Percentiles rank a stretch among this genome's conserved stretches.
Conservation (phyloP, 2,797 vertebrate genomes). For the Sebastolobus alascanus region DNA sequence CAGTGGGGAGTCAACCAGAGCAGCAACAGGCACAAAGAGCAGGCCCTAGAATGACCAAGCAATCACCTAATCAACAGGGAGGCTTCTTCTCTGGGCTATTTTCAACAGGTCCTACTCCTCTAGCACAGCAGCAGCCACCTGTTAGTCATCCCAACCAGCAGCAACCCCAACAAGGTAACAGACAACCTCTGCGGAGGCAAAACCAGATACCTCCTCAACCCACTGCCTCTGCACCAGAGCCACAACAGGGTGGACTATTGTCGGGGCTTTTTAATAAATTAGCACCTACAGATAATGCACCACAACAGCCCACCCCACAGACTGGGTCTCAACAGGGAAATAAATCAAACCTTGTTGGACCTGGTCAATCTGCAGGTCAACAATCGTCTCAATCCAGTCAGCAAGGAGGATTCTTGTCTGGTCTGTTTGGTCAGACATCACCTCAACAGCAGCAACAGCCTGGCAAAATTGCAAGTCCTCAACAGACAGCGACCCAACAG, state of each 20-base stretch:
- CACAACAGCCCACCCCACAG: constrained; percentile 66
- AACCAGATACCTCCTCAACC: constrained; percentile 78
- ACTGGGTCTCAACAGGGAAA: constrained; percentile 59
- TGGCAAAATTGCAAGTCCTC: constrained; percentile 50
- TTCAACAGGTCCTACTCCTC: constrained; percentile 64
- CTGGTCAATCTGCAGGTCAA: constrained; percentile 60
- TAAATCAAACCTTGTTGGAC: constrained; percentile 52
- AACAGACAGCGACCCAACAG: constrained; percentile 64
- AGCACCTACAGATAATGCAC: constrained; percentile 82
- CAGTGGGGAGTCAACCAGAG: constrained; percentile 56
- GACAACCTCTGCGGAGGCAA: constrained; percentile 83
- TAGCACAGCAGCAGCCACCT: constrained; percentile 62
- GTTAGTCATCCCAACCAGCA: constrained; percentile 63
- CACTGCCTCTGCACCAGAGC: constrained; percentile 69
- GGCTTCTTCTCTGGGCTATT: constrained; percentile 84
- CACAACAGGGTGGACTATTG: constrained; percentile 84
- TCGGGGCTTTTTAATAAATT: constrained; percentile 88
- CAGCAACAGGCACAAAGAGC: constrained; percentile 62
- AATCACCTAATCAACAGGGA: constrained; percentile 77
- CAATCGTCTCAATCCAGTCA: constrained; percentile 71
- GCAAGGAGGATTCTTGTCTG: constrained; percentile 84
- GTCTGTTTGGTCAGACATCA: constrained; percentile 79
- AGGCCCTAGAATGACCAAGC: constrained; percentile 63
- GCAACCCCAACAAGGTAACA: constrained; percentile 77
- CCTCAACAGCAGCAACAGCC: constrained; percentile 64